phyloP scores from a whole-genome alignment of 2,113 vertebrate species.

The Damaliscus lunatus region DNA sequence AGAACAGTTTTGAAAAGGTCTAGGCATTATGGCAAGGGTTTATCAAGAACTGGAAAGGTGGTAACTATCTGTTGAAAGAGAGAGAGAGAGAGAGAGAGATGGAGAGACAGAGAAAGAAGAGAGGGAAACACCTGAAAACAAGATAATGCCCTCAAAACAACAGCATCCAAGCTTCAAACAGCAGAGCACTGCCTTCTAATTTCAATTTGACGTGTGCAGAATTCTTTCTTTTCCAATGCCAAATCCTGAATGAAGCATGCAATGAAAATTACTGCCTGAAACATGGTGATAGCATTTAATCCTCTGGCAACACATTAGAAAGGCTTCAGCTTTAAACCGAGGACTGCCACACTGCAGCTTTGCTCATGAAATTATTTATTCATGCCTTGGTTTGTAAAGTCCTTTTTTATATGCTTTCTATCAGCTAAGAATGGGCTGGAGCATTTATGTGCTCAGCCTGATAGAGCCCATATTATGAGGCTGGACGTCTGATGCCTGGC shows the following conservation, averaged over 20 bases:
- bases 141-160: constrained; percentile 25
- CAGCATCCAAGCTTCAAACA: background rate
- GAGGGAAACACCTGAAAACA: background rate
- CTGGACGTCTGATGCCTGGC: constrained; percentile 67
- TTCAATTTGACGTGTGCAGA: background rate
- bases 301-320: constrained; percentile 74
- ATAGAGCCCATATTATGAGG: constrained; percentile 68
- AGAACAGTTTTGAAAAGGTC: constrained; percentile 17
- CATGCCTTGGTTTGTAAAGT: constrained; percentile 71
- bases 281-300: constrained; percentile 76
- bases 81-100: background rate
- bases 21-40: background rate
- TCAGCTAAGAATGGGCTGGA: constrained; percentile 73
- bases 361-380: constrained; percentile 79
- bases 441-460: constrained; percentile 71
- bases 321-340: constrained; percentile 61
- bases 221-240: constrained; percentile 55
- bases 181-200: background rate
- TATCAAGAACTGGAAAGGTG: constrained; percentile 5
- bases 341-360: constrained; percentile 25
- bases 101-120: background rate
- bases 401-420: constrained; percentile 75
- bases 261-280: constrained; percentile 75
- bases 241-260: constrained; percentile 63
- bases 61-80: background rate